These are phyloP conservation scores for Oreonectes daqikongensis DNA, from an alignment of 2,797 vertebrate genomes.

Conservation along the genomic window DNA sequence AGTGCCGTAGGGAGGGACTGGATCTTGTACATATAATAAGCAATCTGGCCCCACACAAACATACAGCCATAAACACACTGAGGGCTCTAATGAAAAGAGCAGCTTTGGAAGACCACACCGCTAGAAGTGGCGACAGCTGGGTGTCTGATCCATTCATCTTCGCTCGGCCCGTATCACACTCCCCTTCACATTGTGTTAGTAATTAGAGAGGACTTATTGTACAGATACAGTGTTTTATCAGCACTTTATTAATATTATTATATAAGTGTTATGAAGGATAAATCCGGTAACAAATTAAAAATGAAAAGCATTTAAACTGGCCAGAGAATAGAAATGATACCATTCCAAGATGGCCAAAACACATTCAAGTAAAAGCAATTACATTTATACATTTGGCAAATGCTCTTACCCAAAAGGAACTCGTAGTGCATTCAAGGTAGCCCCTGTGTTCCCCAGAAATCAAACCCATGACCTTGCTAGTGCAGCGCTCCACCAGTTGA, in stretches of 20 bases:
- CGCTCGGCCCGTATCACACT: conserved; percentile 25
- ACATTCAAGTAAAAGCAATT: neutral
- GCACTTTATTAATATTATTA: conserved; percentile 25
- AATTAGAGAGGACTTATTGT: conserved; percentile 37
- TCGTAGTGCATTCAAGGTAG: neutral
- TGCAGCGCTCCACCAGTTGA: neutral
- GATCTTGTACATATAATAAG: conserved; percentile 40
- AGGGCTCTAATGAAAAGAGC: conserved; percentile 34
- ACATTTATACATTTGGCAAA: neutral
- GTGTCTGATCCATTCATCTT: conserved; percentile 22
- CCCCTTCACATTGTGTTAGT: conserved; percentile 39
- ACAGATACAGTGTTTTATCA: conserved; percentile 36
- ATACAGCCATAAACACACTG: conserved; percentile 26
- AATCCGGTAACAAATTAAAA: conserved; percentile 16
- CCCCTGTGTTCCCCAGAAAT: neutral
- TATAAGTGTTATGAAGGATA: conserved; percentile 19
- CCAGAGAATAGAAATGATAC: neutral
- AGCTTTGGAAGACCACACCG: conserved; percentile 32
- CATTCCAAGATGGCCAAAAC: neutral
- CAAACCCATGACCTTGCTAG: neutral
- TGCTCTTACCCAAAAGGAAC: neutral
- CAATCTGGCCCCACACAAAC: conserved; percentile 35
- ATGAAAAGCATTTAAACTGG: neutral
- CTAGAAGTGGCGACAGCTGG: conserved; percentile 35
- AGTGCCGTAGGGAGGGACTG: conserved; percentile 14